Base-by-base conservation (phyloP, 2,888 invertebrate species). In the Tetragnatha montana region DNA sequence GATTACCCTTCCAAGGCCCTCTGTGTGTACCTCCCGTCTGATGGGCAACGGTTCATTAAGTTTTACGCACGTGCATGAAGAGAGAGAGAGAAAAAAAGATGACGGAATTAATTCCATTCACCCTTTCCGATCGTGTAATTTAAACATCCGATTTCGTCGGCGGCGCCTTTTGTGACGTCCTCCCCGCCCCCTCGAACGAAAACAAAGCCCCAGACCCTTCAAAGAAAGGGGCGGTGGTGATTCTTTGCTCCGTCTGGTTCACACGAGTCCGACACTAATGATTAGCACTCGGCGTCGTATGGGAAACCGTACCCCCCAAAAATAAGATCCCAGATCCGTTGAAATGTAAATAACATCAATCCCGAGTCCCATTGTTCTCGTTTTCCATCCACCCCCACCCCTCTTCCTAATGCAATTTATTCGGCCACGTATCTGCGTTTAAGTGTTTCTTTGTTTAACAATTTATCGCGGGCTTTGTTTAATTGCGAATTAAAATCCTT, bases 371-470 rank as follows among this genome's bases (percentile, higher is more conserved):
- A 82, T 81, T 81, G 78, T 82, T 81, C 82, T 81, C 49, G 81
- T n/a, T 80, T 76, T n/a, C 76, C 19, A 71, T n/a, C 22, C 35
- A 22, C 60, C 10, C 69, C 12, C 51, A 17, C 17, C 7, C 22
- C 51, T 60, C 86, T 6, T n/a, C 35, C 50, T 89, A 89, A 89
- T 89, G 89, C 89, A 89, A 84, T 89, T 89, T 89, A 89, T 89
- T 84, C 84, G 60, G 21, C 69, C 80, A 70, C 68, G 84, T 60
- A 84, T 89, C 84, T 84, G 84, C 84, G 75, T 80, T 85, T 89
- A 89, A 89, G 89, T 89, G 89, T 89, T 89, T 89, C 89, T 89
- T 89, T 89, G 89, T 89, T 89, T 89, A 89, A 89, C 89, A 89
- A 89, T 89, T 89, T 89, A 89, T 89, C 84, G 89, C 84, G 50